Base-by-base conservation (phyloP, 2,888 invertebrate species). In the Papilio protenor region DNA sequence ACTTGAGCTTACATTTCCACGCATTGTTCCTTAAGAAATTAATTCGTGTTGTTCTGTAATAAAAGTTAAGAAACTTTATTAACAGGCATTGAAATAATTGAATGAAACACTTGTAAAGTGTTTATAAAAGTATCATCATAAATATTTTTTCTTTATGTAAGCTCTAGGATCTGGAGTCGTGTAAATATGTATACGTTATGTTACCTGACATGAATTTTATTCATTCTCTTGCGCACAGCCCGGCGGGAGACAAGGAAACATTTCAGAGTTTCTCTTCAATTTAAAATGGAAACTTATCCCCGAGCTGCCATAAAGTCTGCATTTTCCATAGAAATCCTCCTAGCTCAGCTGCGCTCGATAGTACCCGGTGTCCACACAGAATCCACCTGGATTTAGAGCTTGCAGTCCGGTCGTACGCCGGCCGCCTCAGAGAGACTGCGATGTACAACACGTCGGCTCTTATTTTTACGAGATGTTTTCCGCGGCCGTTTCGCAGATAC, bases 261-360 rank as follows among this genome's bases (percentile, higher is more conserved):
- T 94, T 91, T 92, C 91, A 90, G 89, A 91, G 90, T 92, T 92
- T 91, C 91, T 91, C 91, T 92, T 92, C 92, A 93, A 94, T 94
- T 93, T 94, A 91, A 94, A 94, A 94, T 93, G 90, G 91, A 93
- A 94, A 94, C 93, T 92, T 92, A 94, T 94, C 94, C 94, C 94
- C 87, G 86, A 91, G 90, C 92, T 91, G 88, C 91, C 92, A 93
- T 94, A 94, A 94, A 94, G 94, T 94, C 92, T 92, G 89, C 89
- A 92, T 94, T 94, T 94, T 92, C 93, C 92, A 94, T 94, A 92
- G 92, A 93, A 92, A 94, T 93, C 91, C 90, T 90, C 90, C 89
- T 88, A 90, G 90, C 90, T 89, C 87, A 66, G 88, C 84, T 88
- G 88, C 89, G 87, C 89, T 91, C 90, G 90, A 92, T 92, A 90